These are phyloP conservation scores for Panonychus citri DNA, from an alignment of 1,140 invertebrate genomes.

Conservation along the genomic window DNA sequence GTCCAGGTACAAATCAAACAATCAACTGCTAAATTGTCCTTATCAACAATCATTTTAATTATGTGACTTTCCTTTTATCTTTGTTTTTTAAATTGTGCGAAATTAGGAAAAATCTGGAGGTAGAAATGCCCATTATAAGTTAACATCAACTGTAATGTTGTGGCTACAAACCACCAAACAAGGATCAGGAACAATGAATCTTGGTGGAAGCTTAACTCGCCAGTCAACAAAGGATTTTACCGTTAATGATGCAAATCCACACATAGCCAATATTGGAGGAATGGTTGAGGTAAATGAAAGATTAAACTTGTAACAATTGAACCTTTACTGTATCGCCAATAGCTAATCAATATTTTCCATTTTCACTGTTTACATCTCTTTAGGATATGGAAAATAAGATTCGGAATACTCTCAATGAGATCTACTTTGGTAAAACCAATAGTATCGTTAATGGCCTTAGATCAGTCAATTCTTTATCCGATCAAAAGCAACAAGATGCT, in stretches of 20 bases:
- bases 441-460: slow-evolving; percentile 95
- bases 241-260: slow-evolving; percentile 73
- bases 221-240: slow-evolving; percentile 76
- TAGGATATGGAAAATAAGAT: slow-evolving; percentile 99
- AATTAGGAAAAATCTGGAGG: slow-evolving; percentile 61
- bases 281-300: slow-evolving; percentile 30
- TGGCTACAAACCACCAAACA: slow-evolving; percentile 96
- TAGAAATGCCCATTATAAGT: slow-evolving; percentile 86
- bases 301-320: background rate
- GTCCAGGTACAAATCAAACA: slow-evolving; percentile 34
- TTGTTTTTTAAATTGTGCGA: background rate
- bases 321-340: background rate
- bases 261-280: slow-evolving; percentile 89
- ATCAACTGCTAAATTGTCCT: no score
- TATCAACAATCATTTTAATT: slow-evolving; percentile 14
- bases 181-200: slow-evolving; percentile 90
- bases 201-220: slow-evolving; percentile 88
- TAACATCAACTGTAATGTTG: slow-evolving; percentile 95
- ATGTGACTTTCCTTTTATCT: background rate
- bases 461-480: slow-evolving; percentile 55
- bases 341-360: background rate
- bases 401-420: slow-evolving; percentile 87
- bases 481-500: slow-evolving; percentile 53
- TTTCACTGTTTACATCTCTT: slow-evolving; percentile 34
- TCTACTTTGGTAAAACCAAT: slow-evolving; percentile 98